phyloP scores from a whole-genome alignment of 2,113 vertebrate species.

The Mungos mungo region DNA sequence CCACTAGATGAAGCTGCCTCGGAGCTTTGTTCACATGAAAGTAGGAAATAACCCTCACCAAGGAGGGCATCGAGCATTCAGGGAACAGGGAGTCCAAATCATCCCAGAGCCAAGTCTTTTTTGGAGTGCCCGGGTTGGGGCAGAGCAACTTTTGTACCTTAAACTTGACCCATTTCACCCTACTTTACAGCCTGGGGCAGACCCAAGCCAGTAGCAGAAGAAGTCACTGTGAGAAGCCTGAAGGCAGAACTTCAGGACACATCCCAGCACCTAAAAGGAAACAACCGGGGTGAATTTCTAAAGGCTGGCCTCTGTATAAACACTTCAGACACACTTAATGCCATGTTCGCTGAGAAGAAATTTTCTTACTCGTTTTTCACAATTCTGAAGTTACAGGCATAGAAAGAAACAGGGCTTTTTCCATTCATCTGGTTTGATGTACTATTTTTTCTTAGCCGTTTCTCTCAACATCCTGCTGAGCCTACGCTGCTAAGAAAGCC shows the following conservation, averaged over 20 bases:
- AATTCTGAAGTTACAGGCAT: background rate
- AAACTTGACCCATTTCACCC: background rate
- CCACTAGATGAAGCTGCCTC: background rate
- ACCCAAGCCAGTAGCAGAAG: background rate
- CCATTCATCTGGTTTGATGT: constrained; percentile 22
- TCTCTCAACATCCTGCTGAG: constrained; percentile 60
- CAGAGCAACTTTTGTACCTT: background rate
- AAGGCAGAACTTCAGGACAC: background rate
- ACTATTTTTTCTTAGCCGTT: constrained; percentile 17
- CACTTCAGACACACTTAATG: background rate
- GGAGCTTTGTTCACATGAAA: background rate
- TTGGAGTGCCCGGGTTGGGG: background rate
- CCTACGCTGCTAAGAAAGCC: constrained; percentile 52
- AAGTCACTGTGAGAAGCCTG: background rate
- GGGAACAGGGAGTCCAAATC: background rate
- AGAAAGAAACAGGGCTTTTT: constrained; percentile 39
- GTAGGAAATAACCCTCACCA: background rate
- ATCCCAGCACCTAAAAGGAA: background rate
- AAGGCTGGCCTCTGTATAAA: background rate
- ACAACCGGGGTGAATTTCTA: background rate
- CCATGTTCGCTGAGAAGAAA: background rate
- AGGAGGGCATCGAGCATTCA: too few species aligned
- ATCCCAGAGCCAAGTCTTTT: background rate
- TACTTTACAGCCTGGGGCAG: background rate
- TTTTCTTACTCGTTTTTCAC: constrained; percentile 7